These are phyloP conservation scores for Ardeotis arabs DNA, from an alignment of 2,113 vertebrate species.

Conservation along the genomic window DNA sequence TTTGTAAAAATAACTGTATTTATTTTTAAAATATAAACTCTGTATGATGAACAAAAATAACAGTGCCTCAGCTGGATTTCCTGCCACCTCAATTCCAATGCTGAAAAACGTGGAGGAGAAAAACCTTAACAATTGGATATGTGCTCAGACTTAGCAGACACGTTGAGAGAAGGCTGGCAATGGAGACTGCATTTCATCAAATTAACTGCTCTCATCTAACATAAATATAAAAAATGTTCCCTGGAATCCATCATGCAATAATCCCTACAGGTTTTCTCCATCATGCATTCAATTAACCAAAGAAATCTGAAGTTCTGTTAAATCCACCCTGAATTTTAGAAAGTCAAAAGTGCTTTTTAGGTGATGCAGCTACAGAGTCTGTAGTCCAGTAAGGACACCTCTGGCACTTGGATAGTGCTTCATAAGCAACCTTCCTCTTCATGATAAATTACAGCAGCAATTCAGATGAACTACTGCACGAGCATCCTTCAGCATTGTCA, in stretches of 20 bases:
- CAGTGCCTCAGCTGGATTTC: constrained; percentile 13
- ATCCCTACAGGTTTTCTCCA: background rate
- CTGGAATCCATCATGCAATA: constrained; percentile 13
- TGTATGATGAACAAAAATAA: constrained; percentile 35
- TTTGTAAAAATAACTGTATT: constrained; percentile 67
- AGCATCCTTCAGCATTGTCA: background rate
- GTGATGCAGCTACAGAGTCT: background rate
- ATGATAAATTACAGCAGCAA: background rate
- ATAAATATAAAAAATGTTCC: constrained; percentile 40
- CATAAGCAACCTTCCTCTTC: background rate
- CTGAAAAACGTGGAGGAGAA: background rate
- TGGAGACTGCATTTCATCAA: constrained; percentile 35
- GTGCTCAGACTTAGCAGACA: constrained; percentile 47
- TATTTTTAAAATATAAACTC: constrained; percentile 54
- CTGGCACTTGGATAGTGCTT: background rate
- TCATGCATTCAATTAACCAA: background rate
- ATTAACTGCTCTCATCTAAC: background rate
- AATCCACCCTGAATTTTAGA: background rate
- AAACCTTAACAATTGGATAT: constrained; percentile 19
- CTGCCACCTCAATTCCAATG: background rate
- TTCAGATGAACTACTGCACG: background rate
- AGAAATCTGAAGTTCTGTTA: background rate
- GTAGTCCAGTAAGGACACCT: background rate
- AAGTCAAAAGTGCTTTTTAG: background rate
- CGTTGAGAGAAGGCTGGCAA: background rate